Percentiles rank a stretch among this genome's conserved stretches.
Evolutionary conservation across 37 sponge, comb jelly and placozoan genomes (phyloP).

Genomic region (Hormiphora californensis): DNA sequence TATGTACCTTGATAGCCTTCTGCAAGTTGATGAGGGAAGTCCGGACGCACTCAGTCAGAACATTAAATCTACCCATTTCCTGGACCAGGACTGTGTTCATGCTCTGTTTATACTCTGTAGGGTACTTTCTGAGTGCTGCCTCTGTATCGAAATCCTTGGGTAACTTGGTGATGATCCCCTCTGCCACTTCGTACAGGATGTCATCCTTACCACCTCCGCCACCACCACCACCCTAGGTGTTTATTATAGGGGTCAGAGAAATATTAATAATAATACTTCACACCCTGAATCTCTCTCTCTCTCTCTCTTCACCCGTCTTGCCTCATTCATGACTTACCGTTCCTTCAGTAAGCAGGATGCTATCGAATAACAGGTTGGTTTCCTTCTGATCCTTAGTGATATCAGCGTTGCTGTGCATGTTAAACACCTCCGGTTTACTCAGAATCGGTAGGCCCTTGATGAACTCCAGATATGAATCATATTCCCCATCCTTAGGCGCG

Average conservation of each 20-base stretch:
- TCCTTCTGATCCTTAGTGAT: constrained; percentile 99
- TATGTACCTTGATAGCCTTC: constrained; percentile 88
- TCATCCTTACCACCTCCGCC: constrained; percentile 90
- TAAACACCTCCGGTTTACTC: constrained; percentile 96
- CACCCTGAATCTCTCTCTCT: too few species aligned
- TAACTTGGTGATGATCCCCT: constrained; percentile 88
- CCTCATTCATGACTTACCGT: constrained; percentile 5
- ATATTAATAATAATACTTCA: too few species aligned
- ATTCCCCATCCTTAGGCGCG: constrained; percentile 85
- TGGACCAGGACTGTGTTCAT: constrained; percentile 99
- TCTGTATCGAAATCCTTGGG: constrained; percentile 94
- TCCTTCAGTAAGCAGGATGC: constrained; percentile 92
- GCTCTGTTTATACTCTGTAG: constrained; percentile 96
- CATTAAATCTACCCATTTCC: constrained; percentile 98
- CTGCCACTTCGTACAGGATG: constrained; percentile 81
- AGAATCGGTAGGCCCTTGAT: constrained; percentile 80
- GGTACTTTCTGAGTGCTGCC: constrained; percentile 88
- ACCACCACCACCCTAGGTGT: background rate
- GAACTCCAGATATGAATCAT: constrained; percentile 89
- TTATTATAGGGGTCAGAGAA: background rate
- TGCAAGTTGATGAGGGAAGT: constrained; percentile 79
- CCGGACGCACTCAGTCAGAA: constrained; percentile 74
- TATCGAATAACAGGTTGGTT: constrained; percentile 87
- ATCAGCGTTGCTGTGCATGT: constrained; percentile 98
- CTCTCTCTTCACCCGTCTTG: too few species aligned